These are phyloP conservation scores for Piscicola geometra DNA, from an alignment of 2,888 invertebrate genomes.

Conservation along the genomic window DNA sequence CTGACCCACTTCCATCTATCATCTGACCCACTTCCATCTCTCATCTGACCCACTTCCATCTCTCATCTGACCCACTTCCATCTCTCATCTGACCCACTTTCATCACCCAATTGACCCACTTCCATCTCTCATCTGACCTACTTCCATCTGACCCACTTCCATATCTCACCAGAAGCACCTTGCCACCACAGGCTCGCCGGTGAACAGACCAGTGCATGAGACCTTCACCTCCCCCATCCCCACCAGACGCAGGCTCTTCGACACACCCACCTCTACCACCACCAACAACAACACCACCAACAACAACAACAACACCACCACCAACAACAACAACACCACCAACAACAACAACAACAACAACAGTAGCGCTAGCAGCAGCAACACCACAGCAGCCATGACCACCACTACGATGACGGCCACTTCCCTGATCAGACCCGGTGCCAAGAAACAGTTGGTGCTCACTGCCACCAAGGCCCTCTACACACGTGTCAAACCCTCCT, in stretches of 20 bases:
- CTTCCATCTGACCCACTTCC: too few species aligned
- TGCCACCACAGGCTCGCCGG: conserved; percentile 8
- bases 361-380: too few species aligned
- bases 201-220: conserved; percentile 21
- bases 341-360: neutral
- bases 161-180: neutral
- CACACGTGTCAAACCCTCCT: neutral
- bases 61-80: too few species aligned
- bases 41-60: too few species aligned
- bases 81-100: too few species aligned
- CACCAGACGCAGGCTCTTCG: conserved; percentile 18
- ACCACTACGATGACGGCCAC: neutral
- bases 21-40: too few species aligned
- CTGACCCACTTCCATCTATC: too few species aligned
- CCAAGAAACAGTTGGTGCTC: conserved; percentile 3
- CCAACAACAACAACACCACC: neutral
- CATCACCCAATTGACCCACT: too few species aligned
- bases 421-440: neutral
- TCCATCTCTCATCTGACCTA: too few species aligned
- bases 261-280: neutral
- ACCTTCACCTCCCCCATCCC: conserved; percentile 27
- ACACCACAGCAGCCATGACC: neutral
- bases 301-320: too few species aligned
- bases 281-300: neutral
- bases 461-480: neutral